phyloP scores from a whole-genome alignment of 1,140 invertebrate genomes.

The Diorhabda sublineata region DNA sequence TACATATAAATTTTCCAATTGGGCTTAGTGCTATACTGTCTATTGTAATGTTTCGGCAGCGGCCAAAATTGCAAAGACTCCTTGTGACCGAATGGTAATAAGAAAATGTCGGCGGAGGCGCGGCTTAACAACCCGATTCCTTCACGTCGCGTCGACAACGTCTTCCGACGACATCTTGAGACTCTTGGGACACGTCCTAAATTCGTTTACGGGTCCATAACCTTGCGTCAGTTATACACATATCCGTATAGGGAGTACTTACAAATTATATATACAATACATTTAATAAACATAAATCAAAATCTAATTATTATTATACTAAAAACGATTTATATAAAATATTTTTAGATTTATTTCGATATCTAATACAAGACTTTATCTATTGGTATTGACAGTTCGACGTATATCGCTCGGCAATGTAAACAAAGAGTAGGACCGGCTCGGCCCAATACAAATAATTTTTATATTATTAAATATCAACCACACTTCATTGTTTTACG shows the following conservation, averaged over 20 bases:
- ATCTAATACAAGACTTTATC: too few relatives aligned
- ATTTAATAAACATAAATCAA: constrained; percentile 8
- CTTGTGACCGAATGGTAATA: neutral
- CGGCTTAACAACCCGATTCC: constrained; percentile 1
- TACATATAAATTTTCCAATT: neutral
- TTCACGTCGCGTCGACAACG: neutral
- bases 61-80: neutral
- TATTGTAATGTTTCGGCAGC: neutral
- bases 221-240: neutral
- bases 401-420: too few relatives aligned
- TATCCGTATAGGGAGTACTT: too few relatives aligned
- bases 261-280: neutral
- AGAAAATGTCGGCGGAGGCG: constrained; percentile 1
- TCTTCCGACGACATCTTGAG: neutral
- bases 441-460: too few relatives aligned
- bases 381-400: too few relatives aligned
- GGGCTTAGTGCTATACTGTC: neutral
- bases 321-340: too few relatives aligned
- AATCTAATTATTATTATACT: neutral
- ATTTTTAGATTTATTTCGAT: too few relatives aligned
- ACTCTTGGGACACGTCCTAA: neutral
- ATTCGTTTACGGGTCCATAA: neutral
- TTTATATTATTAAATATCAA: too few relatives aligned
- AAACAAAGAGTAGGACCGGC: too few relatives aligned
- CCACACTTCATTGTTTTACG: too few relatives aligned